These are phyloP conservation scores for Calameuta filiformis DNA, from an alignment of 2,888 invertebrate genomes.

Conservation along the genomic window DNA sequence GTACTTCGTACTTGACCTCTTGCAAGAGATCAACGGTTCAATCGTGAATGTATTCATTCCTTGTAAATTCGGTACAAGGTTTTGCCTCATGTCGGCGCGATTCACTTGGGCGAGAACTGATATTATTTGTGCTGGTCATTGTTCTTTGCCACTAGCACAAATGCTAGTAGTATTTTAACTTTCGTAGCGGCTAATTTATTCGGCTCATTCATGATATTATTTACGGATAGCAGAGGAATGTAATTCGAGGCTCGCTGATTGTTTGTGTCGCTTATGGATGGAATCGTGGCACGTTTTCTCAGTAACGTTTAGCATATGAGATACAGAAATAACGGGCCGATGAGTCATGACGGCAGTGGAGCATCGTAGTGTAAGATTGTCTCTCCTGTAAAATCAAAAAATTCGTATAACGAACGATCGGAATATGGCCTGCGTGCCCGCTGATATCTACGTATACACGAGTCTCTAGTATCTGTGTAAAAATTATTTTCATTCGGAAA, in stretches of 20 bases:
- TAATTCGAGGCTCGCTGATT: background rate
- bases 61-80: background rate
- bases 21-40: background rate
- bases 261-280: background rate
- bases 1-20: background rate
- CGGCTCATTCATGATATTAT: background rate
- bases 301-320: background rate
- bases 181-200: background rate
- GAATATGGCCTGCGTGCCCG: background rate
- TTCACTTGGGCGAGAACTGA: background rate
- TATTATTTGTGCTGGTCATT: background rate
- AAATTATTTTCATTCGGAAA: slow-evolving; percentile 13
- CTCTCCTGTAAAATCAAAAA: background rate
- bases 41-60: background rate
- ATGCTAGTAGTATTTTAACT: background rate
- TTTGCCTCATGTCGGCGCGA: background rate
- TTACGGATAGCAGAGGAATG: background rate
- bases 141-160: background rate
- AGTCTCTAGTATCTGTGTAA: background rate
- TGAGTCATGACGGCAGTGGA: background rate
- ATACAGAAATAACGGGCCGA: background rate
- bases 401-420: background rate
- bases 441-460: background rate
- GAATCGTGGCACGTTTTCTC: background rate
- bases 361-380: background rate